Evolutionary conservation across 2,888 invertebrate genomes (phyloP).

Genomic region (Trichopria drosophilae): DNA sequence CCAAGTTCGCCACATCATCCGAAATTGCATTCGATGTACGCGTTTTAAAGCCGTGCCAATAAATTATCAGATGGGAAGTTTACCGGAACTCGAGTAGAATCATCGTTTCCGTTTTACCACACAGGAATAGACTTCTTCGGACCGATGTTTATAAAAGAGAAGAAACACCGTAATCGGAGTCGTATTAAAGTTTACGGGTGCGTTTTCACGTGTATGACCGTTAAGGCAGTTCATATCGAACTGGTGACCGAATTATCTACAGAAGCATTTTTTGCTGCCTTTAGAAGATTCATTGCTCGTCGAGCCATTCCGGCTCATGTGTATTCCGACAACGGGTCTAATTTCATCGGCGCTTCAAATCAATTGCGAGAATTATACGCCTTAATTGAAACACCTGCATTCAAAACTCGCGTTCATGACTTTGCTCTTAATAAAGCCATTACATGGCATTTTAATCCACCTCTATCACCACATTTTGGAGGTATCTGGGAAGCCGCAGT

Average conservation of each 20-base stretch:
- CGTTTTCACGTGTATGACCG: constrained; percentile 43
- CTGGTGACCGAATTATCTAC: constrained; percentile 42
- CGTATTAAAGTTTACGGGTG: constrained; percentile 27
- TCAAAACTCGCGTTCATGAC: constrained; percentile 15
- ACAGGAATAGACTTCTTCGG: constrained; percentile 44
- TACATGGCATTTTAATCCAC: constrained; percentile 25
- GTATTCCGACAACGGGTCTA: constrained; percentile 44
- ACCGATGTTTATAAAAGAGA: constrained; percentile 36
- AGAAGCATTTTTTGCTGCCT: constrained; percentile 43
- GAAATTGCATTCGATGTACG: constrained; percentile 18
- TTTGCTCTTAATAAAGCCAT: constrained; percentile 15
- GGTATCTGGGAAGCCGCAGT: constrained; percentile 29
- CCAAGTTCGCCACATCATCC: constrained; percentile 23
- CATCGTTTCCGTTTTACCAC: no score
- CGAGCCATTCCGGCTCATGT: constrained; percentile 40
- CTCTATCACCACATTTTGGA: constrained; percentile 25
- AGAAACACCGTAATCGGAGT: constrained; percentile 25
- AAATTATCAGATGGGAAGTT: constrained; percentile 46
- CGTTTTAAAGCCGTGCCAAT: constrained; percentile 8
- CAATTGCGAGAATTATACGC: constrained; percentile 31
- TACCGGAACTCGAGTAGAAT: no score
- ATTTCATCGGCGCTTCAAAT: no score
- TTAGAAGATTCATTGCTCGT: constrained; percentile 45
- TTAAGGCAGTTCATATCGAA: constrained; percentile 47
- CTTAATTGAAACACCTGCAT: neutral